A percentile compares a stretch with the other conserved stretches of the same genome.
phyloP scores from a whole-genome alignment of 2,797 vertebrate species.

The Oreortyx pictus region DNA sequence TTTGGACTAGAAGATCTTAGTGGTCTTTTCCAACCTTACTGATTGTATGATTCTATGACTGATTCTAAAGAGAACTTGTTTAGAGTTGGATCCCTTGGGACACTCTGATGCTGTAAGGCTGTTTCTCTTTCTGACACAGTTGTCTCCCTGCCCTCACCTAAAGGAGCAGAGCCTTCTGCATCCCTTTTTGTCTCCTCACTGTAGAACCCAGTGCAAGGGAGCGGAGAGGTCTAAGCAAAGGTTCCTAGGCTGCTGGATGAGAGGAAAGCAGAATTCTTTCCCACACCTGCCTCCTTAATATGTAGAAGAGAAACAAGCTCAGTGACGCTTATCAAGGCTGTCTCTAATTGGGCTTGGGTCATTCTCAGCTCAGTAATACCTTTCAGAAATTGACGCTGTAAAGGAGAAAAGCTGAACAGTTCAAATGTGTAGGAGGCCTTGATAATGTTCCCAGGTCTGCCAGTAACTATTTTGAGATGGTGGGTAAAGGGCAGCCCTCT shows the following conservation, averaged over 20 bases:
- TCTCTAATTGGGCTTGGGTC: background rate
- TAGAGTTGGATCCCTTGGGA: background rate
- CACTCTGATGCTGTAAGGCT: too few species aligned
- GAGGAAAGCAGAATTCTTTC: background rate
- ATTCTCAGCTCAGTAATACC: background rate
- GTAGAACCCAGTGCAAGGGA: background rate
- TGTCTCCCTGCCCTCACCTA: background rate
- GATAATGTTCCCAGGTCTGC: background rate
- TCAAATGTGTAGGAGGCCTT: background rate
- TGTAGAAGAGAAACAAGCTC: background rate
- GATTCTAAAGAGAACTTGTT: background rate
- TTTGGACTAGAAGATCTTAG: too few species aligned
- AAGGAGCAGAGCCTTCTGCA: background rate
- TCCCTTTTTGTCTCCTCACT: background rate
- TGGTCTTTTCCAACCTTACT: too few species aligned
- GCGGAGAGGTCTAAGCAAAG: background rate
- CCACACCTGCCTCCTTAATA: accelerated
- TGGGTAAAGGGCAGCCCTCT: background rate
- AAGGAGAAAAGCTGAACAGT: background rate
- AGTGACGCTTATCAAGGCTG: background rate
- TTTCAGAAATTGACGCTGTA: background rate
- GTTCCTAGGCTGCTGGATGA: background rate
- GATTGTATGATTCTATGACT: too few species aligned
- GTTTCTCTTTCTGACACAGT: background rate
- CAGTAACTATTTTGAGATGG: background rate